Conservation (phyloP, 2,888 invertebrate genomes). For the Coleophora flavipennella region DNA sequence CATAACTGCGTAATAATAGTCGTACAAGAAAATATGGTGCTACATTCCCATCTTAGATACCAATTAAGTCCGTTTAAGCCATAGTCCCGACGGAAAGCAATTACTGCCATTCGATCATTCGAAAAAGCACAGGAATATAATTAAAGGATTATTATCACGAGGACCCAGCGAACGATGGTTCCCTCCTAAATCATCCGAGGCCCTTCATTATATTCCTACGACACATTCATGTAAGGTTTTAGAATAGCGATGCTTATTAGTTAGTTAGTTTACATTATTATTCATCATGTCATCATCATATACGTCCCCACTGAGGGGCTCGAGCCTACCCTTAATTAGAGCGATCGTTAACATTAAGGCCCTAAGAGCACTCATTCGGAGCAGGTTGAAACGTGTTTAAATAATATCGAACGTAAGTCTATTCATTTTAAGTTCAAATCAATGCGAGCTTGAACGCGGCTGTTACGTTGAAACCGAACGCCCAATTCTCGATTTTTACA, state of each 20-base stretch:
- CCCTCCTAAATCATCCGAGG: conserved; percentile 43
- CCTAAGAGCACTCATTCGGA: too few relatives aligned
- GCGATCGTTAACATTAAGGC: too few relatives aligned
- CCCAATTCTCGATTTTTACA: too few relatives aligned
- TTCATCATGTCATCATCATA: too few relatives aligned
- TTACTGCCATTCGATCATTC: conserved; percentile 57
- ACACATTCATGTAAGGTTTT: conserved; percentile 34
- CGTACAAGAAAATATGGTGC: conserved; percentile 20
- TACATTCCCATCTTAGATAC: conserved; percentile 23
- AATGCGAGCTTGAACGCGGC: too few relatives aligned
- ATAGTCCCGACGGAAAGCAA: conserved; percentile 47
- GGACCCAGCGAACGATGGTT: conserved; percentile 26
- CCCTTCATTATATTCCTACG: conserved; percentile 30
- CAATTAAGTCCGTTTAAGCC: conserved; percentile 50
- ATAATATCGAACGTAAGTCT: too few relatives aligned
- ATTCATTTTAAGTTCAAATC: too few relatives aligned
- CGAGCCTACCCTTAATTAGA: too few relatives aligned
- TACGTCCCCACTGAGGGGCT: too few relatives aligned
- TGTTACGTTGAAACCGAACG: too few relatives aligned
- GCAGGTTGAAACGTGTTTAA: too few relatives aligned
- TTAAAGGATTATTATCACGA: conserved; percentile 53
- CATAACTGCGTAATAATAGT: conserved; percentile 15
- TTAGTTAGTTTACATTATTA: background rate
- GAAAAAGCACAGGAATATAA: conserved; percentile 47
- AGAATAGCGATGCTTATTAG: conserved; percentile 23